Conservation (phyloP, 2,113 vertebrate genomes). For the Plotosus lineatus region DNA sequence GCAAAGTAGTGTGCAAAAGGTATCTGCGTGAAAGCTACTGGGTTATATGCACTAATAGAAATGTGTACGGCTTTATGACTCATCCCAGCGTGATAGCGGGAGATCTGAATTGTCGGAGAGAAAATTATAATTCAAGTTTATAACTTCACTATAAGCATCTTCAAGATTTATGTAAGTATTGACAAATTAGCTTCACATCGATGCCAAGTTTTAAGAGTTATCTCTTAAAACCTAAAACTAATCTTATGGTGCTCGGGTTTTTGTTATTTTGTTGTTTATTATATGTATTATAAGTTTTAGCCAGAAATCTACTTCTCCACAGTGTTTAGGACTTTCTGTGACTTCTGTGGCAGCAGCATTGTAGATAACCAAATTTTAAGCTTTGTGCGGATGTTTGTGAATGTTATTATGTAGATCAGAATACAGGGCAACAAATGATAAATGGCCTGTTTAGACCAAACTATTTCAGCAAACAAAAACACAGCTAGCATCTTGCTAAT, state of each 20-base stretch:
- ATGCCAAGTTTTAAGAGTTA: too few species aligned
- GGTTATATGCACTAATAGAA: too few species aligned
- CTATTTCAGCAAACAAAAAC: slow-evolving; percentile 10
- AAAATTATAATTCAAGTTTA: neutral
- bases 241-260: neutral
- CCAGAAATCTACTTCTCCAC: neutral
- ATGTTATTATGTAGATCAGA: slow-evolving; percentile 20
- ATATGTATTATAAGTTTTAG: slow-evolving; percentile 20
- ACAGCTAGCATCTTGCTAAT: slow-evolving; percentile 9
- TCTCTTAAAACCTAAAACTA: neutral
- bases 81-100: too few species aligned
- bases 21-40: too few species aligned
- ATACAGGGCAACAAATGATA: slow-evolving; percentile 15
- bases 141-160: neutral
- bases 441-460: slow-evolving; percentile 21
- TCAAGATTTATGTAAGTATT: neutral
- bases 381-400: slow-evolving; percentile 13
- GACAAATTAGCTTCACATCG: neutral
- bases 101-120: neutral
- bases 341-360: slow-evolving; percentile 24
- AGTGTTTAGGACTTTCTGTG: slow-evolving; percentile 7
- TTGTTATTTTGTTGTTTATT: slow-evolving; percentile 8
- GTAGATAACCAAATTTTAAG: slow-evolving; percentile 20
- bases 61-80: neutral
- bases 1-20: too few species aligned